phyloP scores from a whole-genome alignment of 2,888 invertebrate species.

The Mythimna pallens region DNA sequence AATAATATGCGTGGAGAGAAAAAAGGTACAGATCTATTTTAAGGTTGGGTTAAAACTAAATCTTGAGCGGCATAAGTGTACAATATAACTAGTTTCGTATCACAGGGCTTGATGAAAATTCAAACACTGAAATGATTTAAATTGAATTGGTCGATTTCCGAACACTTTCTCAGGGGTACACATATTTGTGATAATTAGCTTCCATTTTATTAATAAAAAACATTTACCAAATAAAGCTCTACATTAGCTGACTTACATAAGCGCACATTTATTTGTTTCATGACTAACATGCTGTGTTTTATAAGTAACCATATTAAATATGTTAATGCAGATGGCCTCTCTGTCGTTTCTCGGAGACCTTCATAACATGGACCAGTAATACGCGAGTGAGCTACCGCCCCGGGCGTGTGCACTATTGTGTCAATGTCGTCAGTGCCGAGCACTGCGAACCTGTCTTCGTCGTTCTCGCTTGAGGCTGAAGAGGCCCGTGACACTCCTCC shows the following conservation, averaged over 20 bases:
- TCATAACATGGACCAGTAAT: constrained; percentile 31
- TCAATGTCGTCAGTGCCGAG: constrained; percentile 80
- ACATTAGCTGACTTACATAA: constrained; percentile 74
- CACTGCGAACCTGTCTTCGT: constrained; percentile 95
- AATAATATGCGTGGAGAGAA: constrained; percentile 1
- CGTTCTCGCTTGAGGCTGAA: constrained; percentile 98
- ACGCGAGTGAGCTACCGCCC: constrained; percentile 81
- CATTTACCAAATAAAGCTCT: constrained; percentile 81
- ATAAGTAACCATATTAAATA: constrained; percentile 41
- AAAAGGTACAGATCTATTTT: constrained; percentile 21
- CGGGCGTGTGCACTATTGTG: constrained; percentile 84
- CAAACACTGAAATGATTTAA: constrained; percentile 9
- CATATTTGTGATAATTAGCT: constrained; percentile 22
- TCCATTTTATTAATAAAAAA: constrained; percentile 47
- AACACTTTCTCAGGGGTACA: constrained; percentile 29
- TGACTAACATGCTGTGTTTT: constrained; percentile 63
- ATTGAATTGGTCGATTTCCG: constrained; percentile 5
- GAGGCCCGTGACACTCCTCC: constrained; percentile 94
- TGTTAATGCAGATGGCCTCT: constrained; percentile 61
- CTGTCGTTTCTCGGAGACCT: constrained; percentile 63
- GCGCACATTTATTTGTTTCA: constrained; percentile 79
- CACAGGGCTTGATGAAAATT: background rate
- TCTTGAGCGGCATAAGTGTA: constrained; percentile 9
- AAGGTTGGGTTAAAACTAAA: constrained; percentile 21
- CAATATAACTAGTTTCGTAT: constrained; percentile 2